Percentiles rank a stretch among this genome's conserved stretches.
Conservation (phyloP, 2,113 vertebrate genomes). For the Gymnogyps californianus region DNA sequence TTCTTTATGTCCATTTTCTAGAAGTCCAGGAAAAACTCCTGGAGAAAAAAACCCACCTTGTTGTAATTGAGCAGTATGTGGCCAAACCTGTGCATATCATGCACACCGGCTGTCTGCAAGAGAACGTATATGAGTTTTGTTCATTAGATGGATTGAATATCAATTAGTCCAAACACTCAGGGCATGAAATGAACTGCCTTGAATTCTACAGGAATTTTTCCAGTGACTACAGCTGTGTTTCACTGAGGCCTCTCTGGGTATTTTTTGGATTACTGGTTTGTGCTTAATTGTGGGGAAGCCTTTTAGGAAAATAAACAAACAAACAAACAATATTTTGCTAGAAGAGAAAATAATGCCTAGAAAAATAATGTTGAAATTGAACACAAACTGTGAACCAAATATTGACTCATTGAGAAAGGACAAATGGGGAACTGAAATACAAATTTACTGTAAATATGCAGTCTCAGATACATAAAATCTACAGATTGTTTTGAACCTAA, state of each 20-base stretch:
- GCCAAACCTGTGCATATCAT: not conserved
- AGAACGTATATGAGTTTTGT: not conserved
- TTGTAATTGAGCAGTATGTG: not conserved
- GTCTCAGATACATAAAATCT: not conserved
- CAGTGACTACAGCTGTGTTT: not conserved
- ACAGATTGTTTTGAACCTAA: not conserved
- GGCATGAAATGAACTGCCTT: not conserved
- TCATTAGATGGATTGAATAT: not conserved
- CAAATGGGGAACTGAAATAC: not conserved
- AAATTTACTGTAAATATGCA: not conserved
- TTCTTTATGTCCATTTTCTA: not conserved
- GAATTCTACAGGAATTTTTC: not conserved
- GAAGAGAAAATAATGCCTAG: not conserved
- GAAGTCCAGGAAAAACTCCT: not conserved
- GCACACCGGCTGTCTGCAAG: not conserved
- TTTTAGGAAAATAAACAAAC: slow-evolving; percentile 20
- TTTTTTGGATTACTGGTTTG: not conserved
- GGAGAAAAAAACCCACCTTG: not conserved
- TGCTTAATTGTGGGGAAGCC: slow-evolving; percentile 9
- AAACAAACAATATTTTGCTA: not conserved
- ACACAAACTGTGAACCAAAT: not conserved
- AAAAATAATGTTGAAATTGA: not conserved
- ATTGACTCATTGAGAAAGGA: not conserved
- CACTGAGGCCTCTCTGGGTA: not conserved
- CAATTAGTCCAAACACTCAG: not conserved